Base-by-base conservation (phyloP, 2,797 vertebrate genomes). In the Lepilemur septentrionalis region DNA sequence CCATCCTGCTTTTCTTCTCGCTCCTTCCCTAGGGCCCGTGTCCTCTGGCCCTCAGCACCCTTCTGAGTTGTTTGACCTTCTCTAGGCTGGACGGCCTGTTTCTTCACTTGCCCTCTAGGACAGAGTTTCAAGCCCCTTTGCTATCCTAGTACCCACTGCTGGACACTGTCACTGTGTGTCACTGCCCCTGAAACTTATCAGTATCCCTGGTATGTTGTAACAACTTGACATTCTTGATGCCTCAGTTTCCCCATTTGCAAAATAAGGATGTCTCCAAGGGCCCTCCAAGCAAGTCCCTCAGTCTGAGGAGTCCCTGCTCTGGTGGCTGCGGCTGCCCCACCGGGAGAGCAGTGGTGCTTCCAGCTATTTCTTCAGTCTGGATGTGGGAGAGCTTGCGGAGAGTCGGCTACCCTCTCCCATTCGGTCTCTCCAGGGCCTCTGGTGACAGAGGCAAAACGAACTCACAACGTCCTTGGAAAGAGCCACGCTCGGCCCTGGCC, bases 221-320 rank as follows among this genome's bases (percentile, higher is more conserved):
- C 63, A 65, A 35, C 30, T n/a, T n/a, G 50, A 35, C 17, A 3
- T 61, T 84, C 78, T 55, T 22, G 35, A 22, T 41, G 35, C 7
- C 69, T 79, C 91, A 35, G 20, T 83, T 89, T 91, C 43, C 75
- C 92, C 70, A 61, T 32, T 57, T 48, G 41, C 72, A 59, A 89
- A 81, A 52, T 23, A 41, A 75, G 73, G 7, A 7, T 72, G 20
- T 63, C 57, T 25, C 30, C 48, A 9, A 18, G 25, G 3, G 28
- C n/a, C 17, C 67, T 67, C 35, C 65, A 84, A n/a, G n/a, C 23
- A 73, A 38, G 43, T 28, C 30, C 52, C 41, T 67, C 43, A 3
- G 17, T 46, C 81, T 63, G 14, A 69, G 65, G 35, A 84, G 25
- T 78, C 61, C 57, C 70, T 22, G 11, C 55, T 35, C 43, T 65